Conservation (phyloP, 1,140 invertebrate genomes). For the Leptinotarsa defecta region DNA sequence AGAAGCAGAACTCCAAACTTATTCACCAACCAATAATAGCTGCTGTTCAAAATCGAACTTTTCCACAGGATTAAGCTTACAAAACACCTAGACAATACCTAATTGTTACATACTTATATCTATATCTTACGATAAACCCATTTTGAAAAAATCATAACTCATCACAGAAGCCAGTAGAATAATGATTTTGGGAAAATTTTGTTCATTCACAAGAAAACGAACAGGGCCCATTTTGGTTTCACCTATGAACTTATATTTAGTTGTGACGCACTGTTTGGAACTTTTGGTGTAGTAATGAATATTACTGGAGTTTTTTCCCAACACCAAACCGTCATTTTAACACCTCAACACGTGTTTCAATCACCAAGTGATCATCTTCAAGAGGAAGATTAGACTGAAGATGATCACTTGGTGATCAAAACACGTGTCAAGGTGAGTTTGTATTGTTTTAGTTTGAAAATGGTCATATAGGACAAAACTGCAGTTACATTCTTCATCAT, state of each 20-base stretch:
- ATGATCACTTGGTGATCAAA: too few relatives aligned
- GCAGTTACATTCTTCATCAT: too few relatives aligned
- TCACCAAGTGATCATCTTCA: too few relatives aligned
- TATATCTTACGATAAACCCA: conserved; percentile 20
- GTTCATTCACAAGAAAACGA: neutral
- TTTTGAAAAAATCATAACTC: conserved; percentile 44
- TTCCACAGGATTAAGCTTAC: neutral
- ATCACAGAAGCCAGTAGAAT: conserved; percentile 49
- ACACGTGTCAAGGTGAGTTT: too few relatives aligned
- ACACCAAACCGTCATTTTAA: too few relatives aligned
- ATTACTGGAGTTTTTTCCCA: too few relatives aligned
- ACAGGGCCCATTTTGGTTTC: neutral
- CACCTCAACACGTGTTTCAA: too few relatives aligned
- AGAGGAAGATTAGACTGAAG: too few relatives aligned
- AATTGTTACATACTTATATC: conserved; percentile 18
- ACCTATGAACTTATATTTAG: neutral
- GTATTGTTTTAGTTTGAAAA: too few relatives aligned
- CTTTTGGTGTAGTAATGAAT: too few relatives aligned
- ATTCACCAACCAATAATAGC: neutral
- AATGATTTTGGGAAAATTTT: conserved; percentile 30
- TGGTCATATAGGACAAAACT: too few relatives aligned
- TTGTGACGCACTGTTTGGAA: too few relatives aligned
- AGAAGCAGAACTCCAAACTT: neutral
- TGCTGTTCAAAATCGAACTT: neutral
- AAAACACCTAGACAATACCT: neutral